Evolutionary conservation across 2,888 invertebrate genomes (phyloP).

Genomic region (Ditylenchus weischeri): DNA sequence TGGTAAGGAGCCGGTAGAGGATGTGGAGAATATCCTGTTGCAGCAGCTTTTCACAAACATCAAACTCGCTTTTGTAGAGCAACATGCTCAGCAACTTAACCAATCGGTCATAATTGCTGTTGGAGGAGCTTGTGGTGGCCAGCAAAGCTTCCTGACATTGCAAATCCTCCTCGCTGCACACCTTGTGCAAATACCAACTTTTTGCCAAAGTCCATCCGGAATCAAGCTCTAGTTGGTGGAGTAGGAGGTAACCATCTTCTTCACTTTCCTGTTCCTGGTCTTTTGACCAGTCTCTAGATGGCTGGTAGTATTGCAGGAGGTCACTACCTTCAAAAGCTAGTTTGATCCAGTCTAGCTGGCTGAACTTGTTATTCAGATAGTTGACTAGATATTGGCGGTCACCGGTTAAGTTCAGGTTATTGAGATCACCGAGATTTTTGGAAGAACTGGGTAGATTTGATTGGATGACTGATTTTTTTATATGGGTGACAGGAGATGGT

Average conservation of each 20-base stretch:
- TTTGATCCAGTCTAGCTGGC: background rate
- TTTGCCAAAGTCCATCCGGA: constrained; percentile 47
- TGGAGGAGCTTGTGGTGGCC: constrained; percentile 31
- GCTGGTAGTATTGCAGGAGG: background rate
- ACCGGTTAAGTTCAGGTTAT: no score
- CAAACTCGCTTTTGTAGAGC: constrained; percentile 29
- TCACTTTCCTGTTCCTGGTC: background rate
- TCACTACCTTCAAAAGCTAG: constrained; percentile 9
- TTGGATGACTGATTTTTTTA: no score
- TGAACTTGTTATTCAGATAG: no score
- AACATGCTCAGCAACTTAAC: constrained; percentile 41
- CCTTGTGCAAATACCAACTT: constrained; percentile 45
- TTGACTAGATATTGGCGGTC: no score
- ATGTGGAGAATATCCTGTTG: constrained; percentile 20
- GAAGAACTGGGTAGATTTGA: no score
- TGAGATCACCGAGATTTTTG: no score
- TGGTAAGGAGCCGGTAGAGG: constrained; percentile 21
- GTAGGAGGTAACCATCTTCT: background rate
- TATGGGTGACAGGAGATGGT: no score
- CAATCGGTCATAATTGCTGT: constrained; percentile 35
- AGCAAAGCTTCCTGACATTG: constrained; percentile 28
- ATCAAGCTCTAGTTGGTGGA: constrained; percentile 32
- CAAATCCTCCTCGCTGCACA: constrained; percentile 43
- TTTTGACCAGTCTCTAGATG: no score
- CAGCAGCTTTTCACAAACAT: constrained; percentile 9